Percentiles rank a stretch among this genome's conserved stretches.
Conservation (phyloP, 1,140 invertebrate genomes). For the Rhagoletis zephyria region DNA sequence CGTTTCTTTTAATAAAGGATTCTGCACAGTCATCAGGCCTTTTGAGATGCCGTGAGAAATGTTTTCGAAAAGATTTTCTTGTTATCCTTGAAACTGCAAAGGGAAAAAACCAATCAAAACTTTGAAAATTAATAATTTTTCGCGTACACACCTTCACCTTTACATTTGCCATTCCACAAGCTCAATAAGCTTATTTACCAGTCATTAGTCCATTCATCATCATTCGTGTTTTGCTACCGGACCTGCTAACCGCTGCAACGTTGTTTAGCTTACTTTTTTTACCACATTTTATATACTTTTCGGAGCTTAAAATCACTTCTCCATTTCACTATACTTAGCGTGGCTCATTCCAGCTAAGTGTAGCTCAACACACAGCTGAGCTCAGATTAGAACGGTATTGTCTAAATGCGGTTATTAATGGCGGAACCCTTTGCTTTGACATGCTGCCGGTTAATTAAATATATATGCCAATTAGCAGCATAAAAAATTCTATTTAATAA, state of each 20-base stretch:
- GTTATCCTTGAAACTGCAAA: too few relatives aligned
- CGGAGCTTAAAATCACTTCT: background rate
- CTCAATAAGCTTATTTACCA: background rate
- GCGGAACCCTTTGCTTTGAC: slow-evolving; percentile 9
- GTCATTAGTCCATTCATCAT: slow-evolving; percentile 15
- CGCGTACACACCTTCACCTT: too few relatives aligned
- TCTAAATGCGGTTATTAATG: background rate
- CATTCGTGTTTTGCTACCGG: slow-evolving; percentile 28
- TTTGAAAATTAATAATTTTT: too few relatives aligned
- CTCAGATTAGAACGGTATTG: slow-evolving; percentile 12
- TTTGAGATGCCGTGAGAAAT: too few relatives aligned
- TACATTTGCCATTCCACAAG: too few relatives aligned
- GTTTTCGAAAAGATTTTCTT: too few relatives aligned
- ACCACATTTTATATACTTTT: background rate
- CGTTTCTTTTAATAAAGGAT: too few relatives aligned
- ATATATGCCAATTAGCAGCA: slow-evolving; percentile 32
- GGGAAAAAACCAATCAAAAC: too few relatives aligned
- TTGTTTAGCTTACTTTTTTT: background rate
- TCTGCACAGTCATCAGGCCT: too few relatives aligned
- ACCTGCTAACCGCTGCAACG: slow-evolving; percentile 1
- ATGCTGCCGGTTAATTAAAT: slow-evolving; percentile 21
- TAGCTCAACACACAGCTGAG: background rate
- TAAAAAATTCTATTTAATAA: background rate
- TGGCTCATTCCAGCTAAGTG: slow-evolving; percentile 8
- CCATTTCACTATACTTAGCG: background rate